Evolutionary conservation across 2,797 vertebrate genomes (phyloP).

Genomic region (Kryptopterus vitreolus): DNA sequence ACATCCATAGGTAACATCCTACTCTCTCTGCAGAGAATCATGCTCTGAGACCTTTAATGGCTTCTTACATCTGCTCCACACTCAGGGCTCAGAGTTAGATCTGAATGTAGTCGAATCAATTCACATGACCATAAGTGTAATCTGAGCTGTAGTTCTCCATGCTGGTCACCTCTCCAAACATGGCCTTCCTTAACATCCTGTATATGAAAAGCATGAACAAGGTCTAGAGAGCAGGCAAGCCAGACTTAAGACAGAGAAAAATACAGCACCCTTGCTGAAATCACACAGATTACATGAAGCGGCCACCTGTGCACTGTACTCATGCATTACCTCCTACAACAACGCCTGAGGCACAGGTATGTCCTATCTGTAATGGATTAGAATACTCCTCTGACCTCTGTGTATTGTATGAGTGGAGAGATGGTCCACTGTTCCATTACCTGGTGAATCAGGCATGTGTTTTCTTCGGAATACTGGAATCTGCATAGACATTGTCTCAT

Average conservation of each 20-base stretch:
- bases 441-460: background rate
- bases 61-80: background rate
- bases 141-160: background rate
- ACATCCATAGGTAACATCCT: no score
- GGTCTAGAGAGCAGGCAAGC: background rate
- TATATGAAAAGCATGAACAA: background rate
- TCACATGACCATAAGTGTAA: background rate
- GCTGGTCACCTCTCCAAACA: background rate
- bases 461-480: background rate
- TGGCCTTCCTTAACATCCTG: background rate
- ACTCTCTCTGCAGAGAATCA: background rate
- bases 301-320: background rate
- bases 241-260: background rate
- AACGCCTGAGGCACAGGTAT: background rate
- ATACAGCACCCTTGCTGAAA: background rate
- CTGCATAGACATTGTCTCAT: background rate
- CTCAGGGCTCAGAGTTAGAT: background rate
- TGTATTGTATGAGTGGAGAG: background rate
- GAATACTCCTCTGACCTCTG: background rate
- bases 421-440: background rate
- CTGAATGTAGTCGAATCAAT: background rate
- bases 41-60: background rate
- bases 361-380: background rate
- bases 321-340: background rate
- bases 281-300: conserved; percentile 1